These are phyloP conservation scores for Drosophila arizonae DNA, from an alignment of 1,140 invertebrate species.

Conservation along the genomic window DNA sequence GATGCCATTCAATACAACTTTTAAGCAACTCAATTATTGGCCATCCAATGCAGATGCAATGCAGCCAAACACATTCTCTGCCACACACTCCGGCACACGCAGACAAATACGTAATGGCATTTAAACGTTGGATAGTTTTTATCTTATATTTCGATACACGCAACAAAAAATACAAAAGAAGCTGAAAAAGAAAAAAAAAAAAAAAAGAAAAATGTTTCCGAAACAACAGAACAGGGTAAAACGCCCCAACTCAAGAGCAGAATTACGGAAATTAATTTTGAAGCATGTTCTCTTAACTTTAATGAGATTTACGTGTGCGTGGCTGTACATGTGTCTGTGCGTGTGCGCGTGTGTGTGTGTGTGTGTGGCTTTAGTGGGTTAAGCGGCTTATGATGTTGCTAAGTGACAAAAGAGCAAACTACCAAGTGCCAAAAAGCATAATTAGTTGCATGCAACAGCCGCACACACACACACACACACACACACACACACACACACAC, in stretches of 20 bases:
- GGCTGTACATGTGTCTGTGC: conserved; percentile 5
- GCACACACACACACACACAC: not conserved
- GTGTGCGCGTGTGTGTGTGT: conserved; percentile 7
- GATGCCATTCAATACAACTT: conserved; percentile 45
- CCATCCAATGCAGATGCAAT: conserved; percentile 31
- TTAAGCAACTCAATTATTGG: conserved; percentile 62
- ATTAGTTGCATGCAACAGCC: conserved; percentile 71
- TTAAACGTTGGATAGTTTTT: conserved; percentile 3
- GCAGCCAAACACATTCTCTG: not conserved
- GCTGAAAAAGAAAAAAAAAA: not conserved
- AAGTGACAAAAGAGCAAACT: conserved; percentile 77
- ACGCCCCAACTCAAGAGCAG: conserved; percentile 55
- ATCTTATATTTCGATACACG: conserved; percentile 2
- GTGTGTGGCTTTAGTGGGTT: conserved; percentile 71
- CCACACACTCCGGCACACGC: not conserved
- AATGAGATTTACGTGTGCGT: conserved; percentile 67
- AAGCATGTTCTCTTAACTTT: conserved; percentile 74
- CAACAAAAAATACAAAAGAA: conserved; percentile 10
- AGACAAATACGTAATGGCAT: not conserved
- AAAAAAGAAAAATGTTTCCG: not conserved
- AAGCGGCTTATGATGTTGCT: conserved; percentile 76
- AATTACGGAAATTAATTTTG: conserved; percentile 79
- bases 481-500: not conserved
- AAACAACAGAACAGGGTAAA: conserved; percentile 27
- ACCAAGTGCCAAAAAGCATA: conserved; percentile 72